Evolutionary conservation across 1,140 invertebrate species (phyloP), one percentile per base, ranked within the genome.

Genomic region (Drosophila quadrilineata): DNA sequence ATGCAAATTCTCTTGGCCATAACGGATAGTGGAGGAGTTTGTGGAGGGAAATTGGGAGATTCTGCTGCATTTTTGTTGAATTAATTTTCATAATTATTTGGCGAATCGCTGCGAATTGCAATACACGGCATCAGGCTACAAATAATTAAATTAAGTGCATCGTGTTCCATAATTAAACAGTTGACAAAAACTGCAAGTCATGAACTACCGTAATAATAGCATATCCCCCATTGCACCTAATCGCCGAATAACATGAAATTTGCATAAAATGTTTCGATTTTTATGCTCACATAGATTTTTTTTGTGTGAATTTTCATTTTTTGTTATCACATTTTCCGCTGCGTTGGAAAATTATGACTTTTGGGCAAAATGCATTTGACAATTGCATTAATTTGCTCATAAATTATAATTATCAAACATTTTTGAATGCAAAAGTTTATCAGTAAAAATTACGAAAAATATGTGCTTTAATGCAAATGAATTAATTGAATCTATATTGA

Each of bases 261-360:
- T 54, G 38, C 52, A 43, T 43, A 24, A 31, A 54, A 41, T 41
- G 50, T n/a, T n/a, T n/a, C n/a, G n/a, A n/a, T n/a, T n/a, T n/a
- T n/a, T n/a, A n/a, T n/a, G n/a, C n/a, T n/a, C n/a, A n/a, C 24
- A 38, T 5, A 48, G 6, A 3, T n/a, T 31, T 31, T 48, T 31
- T 31, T 3, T 38, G 14, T 31, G n/a, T 14, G 14, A n/a, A 9
- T 16, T n/a, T 12, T n/a, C n/a, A n/a, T n/a, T n/a, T n/a, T n/a
- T n/a, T n/a, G n/a, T n/a, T n/a, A n/a, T n/a, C n/a, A n/a, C n/a
- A n/a, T n/a, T n/a, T n/a, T n/a, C n/a, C n/a, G n/a, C n/a, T n/a
- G n/a, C n/a, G n/a, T n/a, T n/a, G n/a, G n/a, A n/a, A n/a, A n/a
- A n/a, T n/a, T n/a, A n/a, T n/a, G n/a, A n/a, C n/a, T n/a, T n/a